These are phyloP conservation scores for Pimephales promelas DNA, from an alignment of 2,113 vertebrate species.

Conservation along the genomic window DNA sequence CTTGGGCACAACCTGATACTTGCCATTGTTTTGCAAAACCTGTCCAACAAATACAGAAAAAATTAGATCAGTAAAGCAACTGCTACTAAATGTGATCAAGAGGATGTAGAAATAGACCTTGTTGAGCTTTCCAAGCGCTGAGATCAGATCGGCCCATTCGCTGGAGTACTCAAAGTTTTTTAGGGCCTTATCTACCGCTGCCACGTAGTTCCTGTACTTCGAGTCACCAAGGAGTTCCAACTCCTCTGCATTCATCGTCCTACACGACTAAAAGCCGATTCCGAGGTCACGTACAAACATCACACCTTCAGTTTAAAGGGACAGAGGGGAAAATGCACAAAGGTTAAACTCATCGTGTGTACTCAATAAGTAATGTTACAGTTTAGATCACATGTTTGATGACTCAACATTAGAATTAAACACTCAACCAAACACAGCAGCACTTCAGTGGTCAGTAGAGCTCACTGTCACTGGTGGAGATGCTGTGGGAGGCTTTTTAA, in stretches of 20 bases:
- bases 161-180: constrained; percentile 99
- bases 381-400: neutral
- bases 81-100: neutral
- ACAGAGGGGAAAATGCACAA: neutral
- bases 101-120: constrained; percentile 77
- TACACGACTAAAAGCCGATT: constrained; percentile 74
- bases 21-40: constrained; percentile 97
- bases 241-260: constrained; percentile 99
- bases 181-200: constrained; percentile 96
- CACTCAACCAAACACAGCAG: neutral
- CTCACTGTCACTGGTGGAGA: neutral
- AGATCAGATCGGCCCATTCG: constrained; percentile 99
- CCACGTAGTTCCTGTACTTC: constrained; percentile 98
- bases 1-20: constrained; percentile 97
- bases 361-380: neutral
- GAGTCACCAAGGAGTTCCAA: constrained; percentile 95
- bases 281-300: constrained; percentile 25
- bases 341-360: neutral
- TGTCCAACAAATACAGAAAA: constrained; percentile 58
- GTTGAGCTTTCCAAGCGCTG: constrained; percentile 96
- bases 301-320: neutral
- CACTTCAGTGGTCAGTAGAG: neutral
- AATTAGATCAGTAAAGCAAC: neutral
- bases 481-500: constrained; percentile 4
- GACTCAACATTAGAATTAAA: neutral